Base-by-base conservation (phyloP, 2,888 invertebrate genomes). In the Cabera pusaria region DNA sequence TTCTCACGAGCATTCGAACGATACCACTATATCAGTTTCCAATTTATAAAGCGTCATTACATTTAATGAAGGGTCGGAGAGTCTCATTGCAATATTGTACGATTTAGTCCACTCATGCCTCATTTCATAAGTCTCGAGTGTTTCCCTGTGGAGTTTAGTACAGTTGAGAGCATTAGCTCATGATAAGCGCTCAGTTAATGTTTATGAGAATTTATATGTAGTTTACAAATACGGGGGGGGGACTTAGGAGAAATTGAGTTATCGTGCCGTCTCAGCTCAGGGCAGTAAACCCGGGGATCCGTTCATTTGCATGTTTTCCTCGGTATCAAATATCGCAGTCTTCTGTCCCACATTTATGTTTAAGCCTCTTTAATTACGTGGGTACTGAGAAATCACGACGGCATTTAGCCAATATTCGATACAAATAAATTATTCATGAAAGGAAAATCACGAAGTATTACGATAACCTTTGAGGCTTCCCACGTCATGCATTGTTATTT, bases 291-390 rank as follows among this genome's bases (percentile, higher is more conserved):
- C 65, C 52, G 29, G 49, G 46, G 59, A 69, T 68, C 79, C 74
- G 74, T 73, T 74, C 73, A 84, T 84, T 84, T 82, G 70, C 82
- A 83, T 83, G 74, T 83, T 80, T 81, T 78, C 69, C 66, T 56
- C 48, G 40, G 53, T 77, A 78, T 74, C 76, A 79, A 82, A 82
- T 82, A 80, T 70, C 72, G 32, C 28, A 63, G 49, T 49, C 54
- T 47, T 60, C 64, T 63, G 60, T 59, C 58, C 60, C 49, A 44
- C 25, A 55, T 48, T 59, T 64, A 61, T 60, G 64, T 60, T 59
- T 59, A 51, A 58, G 49, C 59, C 59, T 62, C 59, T 59, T 61
- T 75, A 72, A 77, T 77, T 71, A 73, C 64, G 68, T 62, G 64
- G 59, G 62, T 65, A 65, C 67, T 59, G 69, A 60, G 64, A 64